Evolutionary conservation across 1,140 invertebrate species (phyloP), one percentile per base, ranked within the genome.

Genomic region (Pseudomyrmex gracilis): DNA sequence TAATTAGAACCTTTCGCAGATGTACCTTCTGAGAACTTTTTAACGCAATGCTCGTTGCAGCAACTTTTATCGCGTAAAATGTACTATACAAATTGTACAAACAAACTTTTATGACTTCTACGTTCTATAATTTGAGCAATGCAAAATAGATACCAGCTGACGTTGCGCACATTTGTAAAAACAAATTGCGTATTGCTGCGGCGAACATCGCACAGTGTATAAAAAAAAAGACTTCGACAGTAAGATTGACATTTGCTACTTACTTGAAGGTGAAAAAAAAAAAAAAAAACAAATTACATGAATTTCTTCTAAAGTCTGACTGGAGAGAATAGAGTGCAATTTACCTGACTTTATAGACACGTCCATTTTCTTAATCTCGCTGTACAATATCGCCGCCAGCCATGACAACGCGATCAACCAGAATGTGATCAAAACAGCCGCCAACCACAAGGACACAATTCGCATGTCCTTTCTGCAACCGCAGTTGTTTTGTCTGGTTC

Each of bases 331-430:
- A 47, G 0, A 47, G 0, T 13, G 73, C 34, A 34, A 34, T 85
- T 92, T 90, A 95, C 95, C 95, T 90, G 93, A 92, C 85, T 93
- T 94, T 85, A 95, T 92, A 43, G 94, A 93, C 22, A 87, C 82
- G 60, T 95, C 93, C 88, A 95, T 93, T 60, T 91, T 92, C 78
- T 89, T 90, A 61, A 95, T 93, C 90, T 95, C 94, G 64, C 92
- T 90, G 61, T 94, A 94, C n/a, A 95, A 88, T 67, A 94, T 89
- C n/a, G 93, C 90, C 24, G 94, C 94, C 20, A 95, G 77, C 94
- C 94, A 95, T 8, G 94, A 94, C 1, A 95, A 87, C 34, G 90
- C 89, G 17, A 94, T 89, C 60, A 95, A 80, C 95, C 95, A 95
- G 85, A 94, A 92, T 0, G 88, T 90, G 53, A 94, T 91, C 57